phyloP scores from a whole-genome alignment of 2,888 invertebrate species.

The Aphodius granarius region DNA sequence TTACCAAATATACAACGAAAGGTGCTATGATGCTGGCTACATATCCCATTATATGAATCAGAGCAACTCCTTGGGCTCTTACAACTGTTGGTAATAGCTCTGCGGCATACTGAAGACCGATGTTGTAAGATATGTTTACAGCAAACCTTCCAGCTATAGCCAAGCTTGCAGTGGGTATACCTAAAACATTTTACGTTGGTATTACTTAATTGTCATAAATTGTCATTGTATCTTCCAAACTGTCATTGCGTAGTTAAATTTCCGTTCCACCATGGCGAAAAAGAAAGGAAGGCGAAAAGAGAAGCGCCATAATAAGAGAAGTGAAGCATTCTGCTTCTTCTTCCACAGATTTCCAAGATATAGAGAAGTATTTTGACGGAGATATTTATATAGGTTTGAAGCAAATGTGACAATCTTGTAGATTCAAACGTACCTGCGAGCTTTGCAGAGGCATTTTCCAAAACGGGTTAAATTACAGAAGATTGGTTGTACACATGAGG shows the following conservation, averaged over 20 bases:
- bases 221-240: background rate
- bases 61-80: slow-evolving; percentile 81
- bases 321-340: slow-evolving; percentile 22
- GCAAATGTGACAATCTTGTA: slow-evolving; percentile 24
- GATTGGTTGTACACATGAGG: slow-evolving; percentile 33
- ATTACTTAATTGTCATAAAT: background rate
- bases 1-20: slow-evolving; percentile 80
- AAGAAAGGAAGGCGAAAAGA: background rate
- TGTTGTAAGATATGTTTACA: slow-evolving; percentile 88
- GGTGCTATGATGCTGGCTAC: slow-evolving; percentile 82
- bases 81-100: slow-evolving; percentile 87
- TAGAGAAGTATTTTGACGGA: slow-evolving; percentile 17
- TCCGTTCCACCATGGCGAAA: background rate
- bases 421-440: slow-evolving; percentile 31
- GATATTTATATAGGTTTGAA: background rate
- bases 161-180: slow-evolving; percentile 72
- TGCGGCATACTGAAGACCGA: slow-evolving; percentile 86
- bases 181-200: slow-evolving; percentile 50
- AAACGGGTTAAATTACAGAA: slow-evolving; percentile 29
- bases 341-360: slow-evolving; percentile 30
- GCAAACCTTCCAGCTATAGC: slow-evolving; percentile 84
- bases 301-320: background rate
- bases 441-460: slow-evolving; percentile 26
- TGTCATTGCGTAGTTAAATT: background rate
- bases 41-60: slow-evolving; percentile 87